Evolutionary conservation across 2,797 vertebrate species (phyloP).

Genomic region (Bradypus variegatus): DNA sequence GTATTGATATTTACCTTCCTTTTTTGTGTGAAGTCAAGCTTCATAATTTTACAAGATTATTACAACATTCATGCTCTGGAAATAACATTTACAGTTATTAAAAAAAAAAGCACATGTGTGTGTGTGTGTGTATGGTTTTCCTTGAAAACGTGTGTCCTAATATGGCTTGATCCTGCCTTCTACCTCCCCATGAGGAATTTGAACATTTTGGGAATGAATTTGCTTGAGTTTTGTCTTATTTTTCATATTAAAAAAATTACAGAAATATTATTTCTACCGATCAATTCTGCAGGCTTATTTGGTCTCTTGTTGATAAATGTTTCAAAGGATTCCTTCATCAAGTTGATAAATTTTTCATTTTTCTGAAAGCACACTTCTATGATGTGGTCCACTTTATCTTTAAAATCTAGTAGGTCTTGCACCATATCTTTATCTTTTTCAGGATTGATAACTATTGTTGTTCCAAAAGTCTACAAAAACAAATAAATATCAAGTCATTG

Average conservation of each 20-base stretch:
- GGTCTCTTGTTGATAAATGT: conserved; percentile 83
- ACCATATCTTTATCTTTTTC: conserved; percentile 86
- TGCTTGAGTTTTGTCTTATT: not conserved
- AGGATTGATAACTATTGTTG: conserved; percentile 81
- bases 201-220: not conserved
- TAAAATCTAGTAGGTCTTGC: conserved; percentile 82
- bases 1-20: not conserved
- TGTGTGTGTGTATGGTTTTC: not conserved
- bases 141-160: not conserved
- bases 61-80: fast-evolving
- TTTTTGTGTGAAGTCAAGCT: not conserved
- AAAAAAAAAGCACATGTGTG: fast-evolving
- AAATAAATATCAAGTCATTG: conserved; percentile 60
- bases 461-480: conserved; percentile 78
- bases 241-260: not conserved
- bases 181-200: not conserved
- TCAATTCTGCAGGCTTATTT: conserved; percentile 83
- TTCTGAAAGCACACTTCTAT: conserved; percentile 83
- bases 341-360: conserved; percentile 80
- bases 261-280: conserved; percentile 73
- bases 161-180: not conserved
- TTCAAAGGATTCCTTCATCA: conserved; percentile 84
- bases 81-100: fast-evolving
- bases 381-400: conserved; percentile 82
- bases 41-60: not conserved